Evolutionary conservation across 2,797 vertebrate genomes (phyloP).

Genomic region (Semaprochilodus insignis): DNA sequence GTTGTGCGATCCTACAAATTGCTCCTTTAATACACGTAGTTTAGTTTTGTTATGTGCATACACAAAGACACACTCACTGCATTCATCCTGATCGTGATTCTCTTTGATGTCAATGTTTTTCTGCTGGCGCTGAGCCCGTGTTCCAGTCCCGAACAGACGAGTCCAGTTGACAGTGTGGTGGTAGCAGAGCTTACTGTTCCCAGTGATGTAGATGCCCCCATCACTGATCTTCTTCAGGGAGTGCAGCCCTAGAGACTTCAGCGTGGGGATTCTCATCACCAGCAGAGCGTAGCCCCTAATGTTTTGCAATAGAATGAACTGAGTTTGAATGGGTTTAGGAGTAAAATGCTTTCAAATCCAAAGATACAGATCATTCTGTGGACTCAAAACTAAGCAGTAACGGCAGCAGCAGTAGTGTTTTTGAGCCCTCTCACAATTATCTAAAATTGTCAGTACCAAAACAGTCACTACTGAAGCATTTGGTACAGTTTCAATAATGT

Average conservation of each 20-base stretch:
- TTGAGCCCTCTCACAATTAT: too few relatives aligned
- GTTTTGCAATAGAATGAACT: not conserved
- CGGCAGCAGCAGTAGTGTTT: not conserved
- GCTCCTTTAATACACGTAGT: not conserved
- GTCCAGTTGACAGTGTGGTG: slow-evolving; percentile 89
- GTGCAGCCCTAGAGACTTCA: slow-evolving; percentile 88
- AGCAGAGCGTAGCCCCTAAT: slow-evolving; percentile 86
- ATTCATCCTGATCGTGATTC: slow-evolving; percentile 77
- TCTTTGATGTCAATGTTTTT: slow-evolving; percentile 76
- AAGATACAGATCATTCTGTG: not conserved
- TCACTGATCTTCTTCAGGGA: slow-evolving; percentile 88
- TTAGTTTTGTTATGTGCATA: not conserved
- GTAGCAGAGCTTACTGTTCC: slow-evolving; percentile 91
- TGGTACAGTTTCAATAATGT: too few relatives aligned
- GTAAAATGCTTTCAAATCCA: not conserved
- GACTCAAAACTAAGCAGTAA: not conserved
- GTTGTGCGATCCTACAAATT: too few relatives aligned
- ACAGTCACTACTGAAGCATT: too few relatives aligned
- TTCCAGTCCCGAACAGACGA: slow-evolving; percentile 71
- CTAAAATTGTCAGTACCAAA: too few relatives aligned
- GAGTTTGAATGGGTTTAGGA: not conserved
- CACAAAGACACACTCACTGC: slow-evolving; percentile 78
- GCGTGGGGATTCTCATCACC: slow-evolving; percentile 86
- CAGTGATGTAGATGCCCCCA: slow-evolving; percentile 87
- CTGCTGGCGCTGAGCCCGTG: slow-evolving; percentile 63